Conservation (phyloP, 2,888 invertebrate genomes). For the Diplolepis rosae region DNA sequence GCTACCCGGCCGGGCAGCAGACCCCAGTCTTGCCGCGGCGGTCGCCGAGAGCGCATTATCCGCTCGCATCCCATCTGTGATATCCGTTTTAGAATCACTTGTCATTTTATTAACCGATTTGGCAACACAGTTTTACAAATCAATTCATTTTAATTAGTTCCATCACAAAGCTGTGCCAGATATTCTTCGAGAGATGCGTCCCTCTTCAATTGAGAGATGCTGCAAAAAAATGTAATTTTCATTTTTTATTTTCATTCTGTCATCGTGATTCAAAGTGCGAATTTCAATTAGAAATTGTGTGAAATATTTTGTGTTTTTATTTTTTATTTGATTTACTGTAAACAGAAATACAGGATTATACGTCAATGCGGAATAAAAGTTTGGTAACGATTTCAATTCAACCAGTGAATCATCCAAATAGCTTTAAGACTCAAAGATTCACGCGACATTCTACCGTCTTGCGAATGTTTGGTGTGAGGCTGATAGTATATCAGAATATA, state of each 20-base stretch:
- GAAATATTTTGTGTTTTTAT: neutral
- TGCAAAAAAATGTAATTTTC: neutral
- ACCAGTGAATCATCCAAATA: neutral
- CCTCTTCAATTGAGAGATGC: neutral
- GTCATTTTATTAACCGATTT: neutral
- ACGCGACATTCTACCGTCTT: too few species aligned
- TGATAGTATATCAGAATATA: too few species aligned
- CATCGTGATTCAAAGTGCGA: neutral
- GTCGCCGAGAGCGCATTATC: constrained; percentile 62
- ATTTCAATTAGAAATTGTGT: too few species aligned
- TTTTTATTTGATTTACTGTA: neutral
- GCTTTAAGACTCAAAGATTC: too few species aligned
- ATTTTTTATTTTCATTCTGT: neutral
- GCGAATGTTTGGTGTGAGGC: neutral
- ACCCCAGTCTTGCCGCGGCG: constrained; percentile 71
- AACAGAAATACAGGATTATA: neutral
- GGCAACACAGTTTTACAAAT: neutral
- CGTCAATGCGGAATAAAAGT: neutral
- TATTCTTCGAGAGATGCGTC: neutral
- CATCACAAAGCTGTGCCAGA: neutral
- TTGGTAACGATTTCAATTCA: neutral
- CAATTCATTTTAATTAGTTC: neutral
- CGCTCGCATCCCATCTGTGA: constrained; percentile 28
- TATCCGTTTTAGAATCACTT: constrained; percentile 7
- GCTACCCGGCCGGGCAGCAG: constrained; percentile 72